phyloP scores from a whole-genome alignment of 64 coral and sea anemone genomes.

The Dendronephthya gigantea region DNA sequence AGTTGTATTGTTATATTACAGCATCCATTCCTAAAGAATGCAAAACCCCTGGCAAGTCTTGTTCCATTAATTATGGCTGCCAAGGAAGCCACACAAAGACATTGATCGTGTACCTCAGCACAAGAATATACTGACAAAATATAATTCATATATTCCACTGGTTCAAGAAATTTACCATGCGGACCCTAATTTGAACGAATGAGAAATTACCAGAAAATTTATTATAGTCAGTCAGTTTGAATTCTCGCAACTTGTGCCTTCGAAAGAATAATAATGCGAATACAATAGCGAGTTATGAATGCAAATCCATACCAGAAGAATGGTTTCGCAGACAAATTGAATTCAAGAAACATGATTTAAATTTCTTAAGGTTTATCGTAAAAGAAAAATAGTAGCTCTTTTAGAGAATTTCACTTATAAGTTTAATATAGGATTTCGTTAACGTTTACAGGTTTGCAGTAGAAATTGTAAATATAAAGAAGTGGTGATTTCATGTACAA shows the following conservation, averaged over 20 bases:
- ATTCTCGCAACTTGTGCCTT: neutral
- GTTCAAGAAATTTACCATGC: neutral
- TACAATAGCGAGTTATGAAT: neutral
- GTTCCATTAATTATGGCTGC: slow-evolving; percentile 93
- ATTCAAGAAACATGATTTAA: neutral
- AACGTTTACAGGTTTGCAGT: neutral
- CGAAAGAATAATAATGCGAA: neutral
- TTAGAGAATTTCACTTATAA: neutral
- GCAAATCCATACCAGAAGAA: neutral
- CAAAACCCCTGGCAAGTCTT: slow-evolving; percentile 89
- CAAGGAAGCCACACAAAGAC: slow-evolving; percentile 75
- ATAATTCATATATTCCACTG: neutral
- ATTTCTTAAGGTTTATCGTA: neutral
- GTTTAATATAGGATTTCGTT: neutral
- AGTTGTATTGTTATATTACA: slow-evolving; percentile 32
- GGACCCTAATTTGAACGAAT: neutral
- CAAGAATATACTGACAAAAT: neutral
- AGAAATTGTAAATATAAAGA: slow-evolving; percentile 5
- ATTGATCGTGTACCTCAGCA: neutral
- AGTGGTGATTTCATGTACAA: neutral
- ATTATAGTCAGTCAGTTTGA: neutral
- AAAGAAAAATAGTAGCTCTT: neutral
- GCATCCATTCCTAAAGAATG: slow-evolving; percentile 98
- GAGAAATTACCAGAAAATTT: neutral
- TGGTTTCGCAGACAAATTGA: neutral